Percentiles rank a stretch among this genome's conserved stretches.
These are phyloP conservation scores for Datnioides undecimradiatus DNA, from an alignment of 2,113 vertebrate genomes.

Conservation along the genomic window DNA sequence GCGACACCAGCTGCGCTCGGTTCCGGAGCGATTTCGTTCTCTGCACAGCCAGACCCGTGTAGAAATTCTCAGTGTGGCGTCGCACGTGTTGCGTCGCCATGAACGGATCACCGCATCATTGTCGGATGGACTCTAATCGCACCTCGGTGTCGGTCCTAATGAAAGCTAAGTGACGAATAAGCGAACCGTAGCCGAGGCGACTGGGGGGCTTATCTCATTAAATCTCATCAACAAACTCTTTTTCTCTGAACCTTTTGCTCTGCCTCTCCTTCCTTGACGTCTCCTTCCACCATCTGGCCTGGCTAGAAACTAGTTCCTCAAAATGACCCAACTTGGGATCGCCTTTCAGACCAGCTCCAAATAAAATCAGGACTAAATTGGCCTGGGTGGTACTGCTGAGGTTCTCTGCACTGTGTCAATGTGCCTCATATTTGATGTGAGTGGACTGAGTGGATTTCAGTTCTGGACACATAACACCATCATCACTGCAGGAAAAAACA, in stretches of 20 bases:
- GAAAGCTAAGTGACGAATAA: conserved; percentile 3
- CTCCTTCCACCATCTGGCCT: not conserved
- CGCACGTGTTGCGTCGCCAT: conserved; percentile 13
- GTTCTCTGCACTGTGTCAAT: not conserved
- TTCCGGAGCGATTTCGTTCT: conserved; percentile 8
- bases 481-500: not conserved
- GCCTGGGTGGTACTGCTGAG: not conserved
- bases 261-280: not conserved
- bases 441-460: not conserved
- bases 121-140: not conserved
- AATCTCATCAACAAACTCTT: not conserved
- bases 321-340: not conserved
- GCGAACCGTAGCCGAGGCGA: not conserved
- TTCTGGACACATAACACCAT: not conserved
- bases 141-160: not conserved
- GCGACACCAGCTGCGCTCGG: conserved; percentile 27
- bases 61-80: conserved; percentile 17
- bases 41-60: conserved; percentile 1
- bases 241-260: not conserved
- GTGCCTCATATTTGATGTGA: not conserved
- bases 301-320: not conserved
- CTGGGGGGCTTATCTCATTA: not conserved
- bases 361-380: not conserved
- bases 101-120: conserved; percentile 35
- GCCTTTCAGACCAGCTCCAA: not conserved